Base-by-base conservation (phyloP, 2,888 invertebrate genomes). In the Thereva unica region DNA sequence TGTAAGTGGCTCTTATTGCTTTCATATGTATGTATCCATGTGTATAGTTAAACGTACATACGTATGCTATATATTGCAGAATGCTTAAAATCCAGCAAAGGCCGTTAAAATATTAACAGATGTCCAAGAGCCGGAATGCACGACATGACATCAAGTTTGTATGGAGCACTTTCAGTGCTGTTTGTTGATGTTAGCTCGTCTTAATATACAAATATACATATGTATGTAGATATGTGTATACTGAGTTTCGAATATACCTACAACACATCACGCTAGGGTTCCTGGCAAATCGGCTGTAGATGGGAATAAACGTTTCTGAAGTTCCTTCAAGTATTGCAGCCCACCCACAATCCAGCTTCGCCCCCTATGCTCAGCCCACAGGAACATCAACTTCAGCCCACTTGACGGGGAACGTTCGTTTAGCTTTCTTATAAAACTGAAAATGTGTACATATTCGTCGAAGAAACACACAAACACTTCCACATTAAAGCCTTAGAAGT, bases 71-170 rank as follows among this genome's bases (percentile, higher is more conserved):
- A 37, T 40, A 50, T 61, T 49, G 49, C 61, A 61, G 40, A 50
- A 50, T 34, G 61, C 49, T 61, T 61, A 61, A 41, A 49, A 41
- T 23, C 50, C 8, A 50, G 40, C 44, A 53, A 53, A 50, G 38
- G 44, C 53, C 53, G 67, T 65, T 70, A 68, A 70, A 70, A 70
- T 70, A 70, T 70, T 70, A 70, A 70, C 70, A 70, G 70, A 70
- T 70, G 70, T 70, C 70, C 70, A 69, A 69, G 69, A 64, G 69
- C 61, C 55, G 61, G 49, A 66, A 68, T 55, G 49, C 68, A 55
- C 57, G 63, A 66, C 68, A 55, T 68, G 68, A 68, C 66, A 68
- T 56, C 50, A 63, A 66, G 56, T 63, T 66, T 66, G 42, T 49
- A 55, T 44, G 55, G 54, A 65, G 40, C 49, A 59, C 45, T 66